Evolutionary conservation across 92 coral and sea anemone species (phyloP).

Genomic region (Umimayanthus chanpuru): DNA sequence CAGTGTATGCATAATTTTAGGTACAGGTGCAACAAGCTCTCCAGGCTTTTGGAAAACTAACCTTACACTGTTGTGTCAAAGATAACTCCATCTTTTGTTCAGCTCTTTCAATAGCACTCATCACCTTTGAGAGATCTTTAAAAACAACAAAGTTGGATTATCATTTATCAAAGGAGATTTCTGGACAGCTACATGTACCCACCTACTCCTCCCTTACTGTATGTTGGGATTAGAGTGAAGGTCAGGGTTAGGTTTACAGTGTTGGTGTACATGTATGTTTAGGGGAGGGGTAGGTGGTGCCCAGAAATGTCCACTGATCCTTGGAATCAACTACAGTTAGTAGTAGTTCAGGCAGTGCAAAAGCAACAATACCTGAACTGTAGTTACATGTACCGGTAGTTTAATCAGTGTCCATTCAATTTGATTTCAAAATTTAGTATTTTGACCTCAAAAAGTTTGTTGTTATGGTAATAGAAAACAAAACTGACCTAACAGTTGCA

Average conservation of each 20-base stretch:
- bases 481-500: too few relatives aligned
- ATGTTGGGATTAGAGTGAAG: too few relatives aligned
- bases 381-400: too few relatives aligned
- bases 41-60: background rate
- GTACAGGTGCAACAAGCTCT: background rate
- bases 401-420: too few relatives aligned
- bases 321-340: too few relatives aligned
- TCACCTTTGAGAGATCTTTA: conserved; percentile 78
- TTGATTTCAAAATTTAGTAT: background rate
- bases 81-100: conserved; percentile 73
- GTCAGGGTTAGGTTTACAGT: too few relatives aligned
- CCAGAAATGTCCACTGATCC: too few relatives aligned
- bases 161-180: background rate
- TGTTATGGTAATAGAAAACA: background rate
- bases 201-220: too few relatives aligned
- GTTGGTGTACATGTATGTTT: too few relatives aligned
- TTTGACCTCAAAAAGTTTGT: background rate
- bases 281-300: too few relatives aligned
- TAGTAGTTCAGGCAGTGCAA: too few relatives aligned
- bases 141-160: background rate
- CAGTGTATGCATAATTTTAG: background rate
- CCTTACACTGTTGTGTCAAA: conserved; percentile 75
- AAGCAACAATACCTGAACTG: too few relatives aligned
- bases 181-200: background rate
- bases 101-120: conserved; percentile 82